These are phyloP conservation scores for Proteles cristata DNA, from an alignment of 2,113 vertebrate genomes.

Conservation along the genomic window DNA sequence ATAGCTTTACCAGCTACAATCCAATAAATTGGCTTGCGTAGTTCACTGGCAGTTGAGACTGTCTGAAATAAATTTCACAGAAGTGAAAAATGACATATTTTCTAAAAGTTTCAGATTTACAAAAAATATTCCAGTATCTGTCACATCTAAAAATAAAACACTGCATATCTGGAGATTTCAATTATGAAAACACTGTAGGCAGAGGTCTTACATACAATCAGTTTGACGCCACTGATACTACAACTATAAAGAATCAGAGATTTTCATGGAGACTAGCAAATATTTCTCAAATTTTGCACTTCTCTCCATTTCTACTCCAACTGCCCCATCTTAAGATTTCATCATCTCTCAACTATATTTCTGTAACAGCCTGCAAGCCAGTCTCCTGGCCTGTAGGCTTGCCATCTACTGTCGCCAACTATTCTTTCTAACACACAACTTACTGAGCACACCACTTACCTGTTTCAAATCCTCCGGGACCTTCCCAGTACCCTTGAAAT, in stretches of 20 bases:
- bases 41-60: constrained; percentile 97
- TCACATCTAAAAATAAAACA: constrained; percentile 28
- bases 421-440: neutral
- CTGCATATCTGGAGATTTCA: neutral
- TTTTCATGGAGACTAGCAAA: neutral
- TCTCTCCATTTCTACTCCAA: neutral
- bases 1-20: constrained; percentile 99
- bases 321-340: neutral
- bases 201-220: neutral
- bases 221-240: neutral
- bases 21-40: constrained; percentile 99
- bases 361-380: neutral
- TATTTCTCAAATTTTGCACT: neutral
- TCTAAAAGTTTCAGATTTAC: neutral
- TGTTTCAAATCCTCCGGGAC: neutral
- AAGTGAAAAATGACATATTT: constrained; percentile 56
- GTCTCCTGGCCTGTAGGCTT: neutral
- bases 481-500: neutral
- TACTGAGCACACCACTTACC: neutral
- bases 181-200: constrained; percentile 13
- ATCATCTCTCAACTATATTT: neutral
- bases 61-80: constrained; percentile 89
- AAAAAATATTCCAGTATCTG: neutral
- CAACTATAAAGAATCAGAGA: neutral
- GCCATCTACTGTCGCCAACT: too few species aligned